These are phyloP conservation scores for Temnothorax longispinosus DNA, from an alignment of 1,140 invertebrate genomes.

Conservation along the genomic window DNA sequence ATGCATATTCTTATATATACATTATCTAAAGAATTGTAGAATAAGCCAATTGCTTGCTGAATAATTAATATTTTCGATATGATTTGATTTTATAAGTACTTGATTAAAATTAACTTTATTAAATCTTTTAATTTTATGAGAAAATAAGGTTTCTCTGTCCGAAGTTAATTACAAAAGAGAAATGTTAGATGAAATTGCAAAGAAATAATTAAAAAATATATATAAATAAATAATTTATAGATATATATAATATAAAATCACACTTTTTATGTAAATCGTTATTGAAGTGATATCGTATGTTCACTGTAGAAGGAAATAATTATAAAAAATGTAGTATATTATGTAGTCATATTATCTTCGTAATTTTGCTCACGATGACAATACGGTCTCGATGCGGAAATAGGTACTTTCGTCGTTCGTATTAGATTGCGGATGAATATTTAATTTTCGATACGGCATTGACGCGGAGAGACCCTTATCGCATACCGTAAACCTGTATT, in stretches of 20 bases:
- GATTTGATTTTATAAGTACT: not conserved
- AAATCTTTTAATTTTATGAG: not conserved
- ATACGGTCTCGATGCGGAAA: not conserved
- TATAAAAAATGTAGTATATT: no score
- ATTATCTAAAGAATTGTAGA: not conserved
- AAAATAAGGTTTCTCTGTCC: not conserved
- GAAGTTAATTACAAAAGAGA: not conserved
- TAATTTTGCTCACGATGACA: not conserved
- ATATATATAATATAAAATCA: no score
- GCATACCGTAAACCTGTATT: slow-evolving; percentile 43
- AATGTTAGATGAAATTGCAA: not conserved
- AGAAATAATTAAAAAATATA: not conserved
- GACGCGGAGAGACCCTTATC: not conserved
- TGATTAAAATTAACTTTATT: not conserved
- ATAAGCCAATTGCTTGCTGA: not conserved
- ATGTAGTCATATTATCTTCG: not conserved
- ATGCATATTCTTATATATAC: slow-evolving; percentile 34
- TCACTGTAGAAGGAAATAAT: not conserved
- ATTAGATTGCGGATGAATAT: slow-evolving; percentile 20
- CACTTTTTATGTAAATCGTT: not conserved
- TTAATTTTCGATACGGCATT: slow-evolving; percentile 25
- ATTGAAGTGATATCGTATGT: not conserved
- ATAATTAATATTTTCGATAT: not conserved
- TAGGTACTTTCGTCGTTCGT: not conserved
- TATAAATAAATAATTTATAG: not conserved